These are phyloP conservation scores for Eulemur coronatus DNA, from an alignment of 2,797 vertebrate genomes.

Conservation along the genomic window DNA sequence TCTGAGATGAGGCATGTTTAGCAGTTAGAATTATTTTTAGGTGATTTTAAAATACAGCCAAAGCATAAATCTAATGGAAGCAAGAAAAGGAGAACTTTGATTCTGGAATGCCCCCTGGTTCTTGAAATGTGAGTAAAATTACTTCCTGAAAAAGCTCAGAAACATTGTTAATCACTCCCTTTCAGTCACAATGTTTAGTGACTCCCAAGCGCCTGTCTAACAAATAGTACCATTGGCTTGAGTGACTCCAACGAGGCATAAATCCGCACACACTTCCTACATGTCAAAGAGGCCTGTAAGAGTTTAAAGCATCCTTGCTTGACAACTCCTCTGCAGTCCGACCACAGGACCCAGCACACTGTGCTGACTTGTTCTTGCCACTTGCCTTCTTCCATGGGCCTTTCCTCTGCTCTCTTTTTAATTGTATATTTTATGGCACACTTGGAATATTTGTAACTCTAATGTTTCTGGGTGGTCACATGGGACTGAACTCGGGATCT, in stretches of 20 bases:
- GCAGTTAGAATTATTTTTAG: constrained; percentile 25
- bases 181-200: constrained; percentile 14
- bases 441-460: background rate
- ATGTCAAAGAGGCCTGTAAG: background rate
- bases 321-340: background rate
- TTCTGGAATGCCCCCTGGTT: constrained; percentile 33
- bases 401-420: too few relatives aligned
- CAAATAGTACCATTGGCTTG: background rate
- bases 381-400: background rate
- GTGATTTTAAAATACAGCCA: constrained; percentile 41
- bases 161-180: constrained; percentile 49
- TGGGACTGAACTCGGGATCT: background rate
- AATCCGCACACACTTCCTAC: constrained; percentile 31
- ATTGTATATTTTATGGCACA: background rate
- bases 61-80: constrained; percentile 46
- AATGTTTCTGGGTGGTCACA: background rate
- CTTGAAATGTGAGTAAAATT: constrained; percentile 70
- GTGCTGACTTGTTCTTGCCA: fast-evolving
- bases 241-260: constrained; percentile 24
- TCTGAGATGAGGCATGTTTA: background rate
- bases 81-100: constrained; percentile 38
- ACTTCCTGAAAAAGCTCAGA: constrained; percentile 60
- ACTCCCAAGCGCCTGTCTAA: constrained; percentile 21
- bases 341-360: fast-evolving
- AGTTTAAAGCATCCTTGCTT: background rate